Base-by-base conservation (phyloP, 2,888 invertebrate species). In the Byasa hedistus region DNA sequence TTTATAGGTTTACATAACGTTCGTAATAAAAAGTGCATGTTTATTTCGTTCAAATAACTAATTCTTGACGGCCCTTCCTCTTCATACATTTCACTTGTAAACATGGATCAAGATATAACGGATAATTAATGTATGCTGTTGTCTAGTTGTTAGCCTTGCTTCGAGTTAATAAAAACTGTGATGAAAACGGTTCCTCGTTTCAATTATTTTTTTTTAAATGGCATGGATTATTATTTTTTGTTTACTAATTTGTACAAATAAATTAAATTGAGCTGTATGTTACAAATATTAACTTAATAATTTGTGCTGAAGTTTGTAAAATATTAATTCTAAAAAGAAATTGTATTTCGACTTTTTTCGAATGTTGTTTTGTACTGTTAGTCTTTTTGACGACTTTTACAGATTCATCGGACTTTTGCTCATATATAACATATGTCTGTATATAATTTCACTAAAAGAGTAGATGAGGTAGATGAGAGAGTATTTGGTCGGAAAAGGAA, bases 111-210 rank as follows among this genome's bases (percentile, higher is more conserved):
- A 57, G 51, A 60, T 60, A 67, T 3, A 52, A 52, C 56, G 61
- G 62, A 52, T 54, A 68, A 51, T 12, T 61, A 56, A 61, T 70
- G 19, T 48, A 72, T 71, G 70, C 70, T 65, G 69, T 36, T 72
- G 65, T 70, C 69, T 65, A 71, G 73, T 69, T 65, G 74, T 73
- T 76, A 74, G 68, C 76, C 76, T 76, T 76, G 76, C 61, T 56
- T 54, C 44, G 68, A 52, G 54, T 57, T 32, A 61, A 57, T 57
- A 61, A 61, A 64, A 64, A 61, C 63, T 64, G 63, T 63, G 64
- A 64, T 59, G 64, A 39, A 68, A 64, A 64, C 52, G 22, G 52
- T 68, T 68, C 61, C 68, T 64, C 52, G 67, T 68, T 64, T 59
- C 24, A 39, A 15, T 39, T 36, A 8, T 52, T 22, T 51, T 60